Evolutionary conservation across 2,888 invertebrate genomes (phyloP).

Genomic region (Prosapia bicincta): DNA sequence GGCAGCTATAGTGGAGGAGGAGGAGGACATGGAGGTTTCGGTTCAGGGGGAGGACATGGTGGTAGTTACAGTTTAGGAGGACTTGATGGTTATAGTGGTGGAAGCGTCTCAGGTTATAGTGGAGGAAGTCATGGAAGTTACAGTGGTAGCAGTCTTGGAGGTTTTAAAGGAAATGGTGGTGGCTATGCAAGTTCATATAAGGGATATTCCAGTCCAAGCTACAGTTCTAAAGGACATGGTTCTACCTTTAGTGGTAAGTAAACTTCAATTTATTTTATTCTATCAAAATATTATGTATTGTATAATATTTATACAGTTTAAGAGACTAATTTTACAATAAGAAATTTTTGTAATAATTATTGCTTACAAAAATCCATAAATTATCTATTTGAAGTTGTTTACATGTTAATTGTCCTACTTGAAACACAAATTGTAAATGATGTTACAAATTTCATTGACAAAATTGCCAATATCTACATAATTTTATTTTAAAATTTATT

Average conservation of each 20-base stretch:
- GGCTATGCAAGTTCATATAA: slow-evolving; percentile 2
- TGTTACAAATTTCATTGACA: no score
- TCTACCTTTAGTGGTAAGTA: background rate
- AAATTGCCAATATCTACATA: no score
- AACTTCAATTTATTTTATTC: no score
- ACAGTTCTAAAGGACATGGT: background rate
- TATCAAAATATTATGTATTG: no score
- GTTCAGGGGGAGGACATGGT: background rate
- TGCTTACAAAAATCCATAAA: no score
- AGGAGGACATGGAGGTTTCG: background rate
- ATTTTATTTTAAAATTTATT: no score
- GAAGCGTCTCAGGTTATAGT: slow-evolving; percentile 8
- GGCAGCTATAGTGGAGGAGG: background rate
- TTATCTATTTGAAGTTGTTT: no score
- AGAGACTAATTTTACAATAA: no score
- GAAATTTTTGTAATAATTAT: no score
- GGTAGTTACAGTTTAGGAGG: slow-evolving; percentile 2
- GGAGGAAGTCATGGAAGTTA: slow-evolving; percentile 11
- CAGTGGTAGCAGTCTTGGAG: slow-evolving; percentile 7
- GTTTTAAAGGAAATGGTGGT: slow-evolving; percentile 8
- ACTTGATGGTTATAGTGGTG: slow-evolving; percentile 14
- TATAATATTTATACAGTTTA: no score
- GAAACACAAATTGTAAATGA: no score
- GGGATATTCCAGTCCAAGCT: background rate
- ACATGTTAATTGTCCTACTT: no score